Conservation (phyloP, 2,888 invertebrate species). For the Autographa pulchrina region DNA sequence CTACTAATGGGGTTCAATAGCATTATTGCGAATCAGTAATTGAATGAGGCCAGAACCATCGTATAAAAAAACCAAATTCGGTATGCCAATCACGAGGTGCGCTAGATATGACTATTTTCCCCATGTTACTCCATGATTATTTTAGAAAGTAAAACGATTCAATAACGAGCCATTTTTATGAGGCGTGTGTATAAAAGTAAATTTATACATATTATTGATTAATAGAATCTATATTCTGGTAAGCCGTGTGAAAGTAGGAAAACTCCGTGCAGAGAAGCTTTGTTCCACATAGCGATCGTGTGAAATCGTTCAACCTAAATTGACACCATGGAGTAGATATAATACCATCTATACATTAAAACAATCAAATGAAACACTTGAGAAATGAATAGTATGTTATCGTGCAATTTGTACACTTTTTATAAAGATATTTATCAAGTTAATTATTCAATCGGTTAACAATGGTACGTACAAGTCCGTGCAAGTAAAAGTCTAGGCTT, state of each 20-base stretch:
- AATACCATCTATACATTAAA: not conserved
- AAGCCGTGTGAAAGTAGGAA: not conserved
- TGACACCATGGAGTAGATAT: not conserved
- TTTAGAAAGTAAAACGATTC: not conserved
- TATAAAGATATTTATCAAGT: conserved; percentile 5
- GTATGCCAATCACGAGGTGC: not conserved
- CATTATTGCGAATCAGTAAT: not conserved
- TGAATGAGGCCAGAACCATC: not conserved
- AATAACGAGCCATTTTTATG: not conserved
- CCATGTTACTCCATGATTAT: not conserved
- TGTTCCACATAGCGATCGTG: not conserved
- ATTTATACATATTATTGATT: not conserved
- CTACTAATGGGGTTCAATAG: too few species aligned
- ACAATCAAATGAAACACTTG: not conserved
- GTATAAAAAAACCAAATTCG: not conserved
- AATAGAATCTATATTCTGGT: not conserved
- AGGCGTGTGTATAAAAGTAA: not conserved
- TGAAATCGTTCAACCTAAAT: conserved; percentile 3
- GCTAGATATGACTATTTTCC: not conserved
- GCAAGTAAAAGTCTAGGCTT: conserved; percentile 30
- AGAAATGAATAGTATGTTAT: not conserved
- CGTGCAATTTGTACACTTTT: not conserved
- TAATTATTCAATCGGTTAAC: conserved; percentile 25
- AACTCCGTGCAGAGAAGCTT: not conserved
- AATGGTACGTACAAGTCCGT: conserved; percentile 8